Conservation (phyloP, 2,888 invertebrate species). For the Heteropelma amictum region DNA sequence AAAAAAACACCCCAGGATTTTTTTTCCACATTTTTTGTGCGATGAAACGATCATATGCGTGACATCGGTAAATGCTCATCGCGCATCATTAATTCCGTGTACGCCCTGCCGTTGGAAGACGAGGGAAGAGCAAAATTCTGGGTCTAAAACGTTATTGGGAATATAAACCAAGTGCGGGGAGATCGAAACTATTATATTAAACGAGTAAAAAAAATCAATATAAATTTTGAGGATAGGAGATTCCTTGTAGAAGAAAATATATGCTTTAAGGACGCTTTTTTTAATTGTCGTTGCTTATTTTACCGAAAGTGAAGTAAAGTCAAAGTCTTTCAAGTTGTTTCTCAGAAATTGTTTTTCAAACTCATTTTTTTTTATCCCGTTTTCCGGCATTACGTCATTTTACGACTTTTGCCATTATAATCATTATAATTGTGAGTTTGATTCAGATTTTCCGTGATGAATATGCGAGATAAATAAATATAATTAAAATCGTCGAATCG, state of each 20-base stretch:
- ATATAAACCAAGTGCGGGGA: conserved; percentile 4
- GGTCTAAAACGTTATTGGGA: not conserved
- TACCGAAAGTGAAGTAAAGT: too few species aligned
- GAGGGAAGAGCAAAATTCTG: not conserved
- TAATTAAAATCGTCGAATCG: too few species aligned
- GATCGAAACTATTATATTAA: not conserved
- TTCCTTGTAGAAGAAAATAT: too few species aligned
- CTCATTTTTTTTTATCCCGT: not conserved
- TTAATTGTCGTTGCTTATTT: too few species aligned
- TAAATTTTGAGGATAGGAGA: too few species aligned
- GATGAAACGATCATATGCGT: conserved; percentile 25
- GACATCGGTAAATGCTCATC: conserved; percentile 50
- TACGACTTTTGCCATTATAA: too few species aligned
- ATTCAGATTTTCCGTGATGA: too few species aligned
- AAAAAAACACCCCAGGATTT: conserved; percentile 15
- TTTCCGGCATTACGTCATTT: too few species aligned
- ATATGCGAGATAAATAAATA: not conserved
- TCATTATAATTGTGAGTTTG: too few species aligned
- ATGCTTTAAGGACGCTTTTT: too few species aligned
- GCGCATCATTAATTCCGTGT: conserved; percentile 46
- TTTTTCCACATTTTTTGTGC: not conserved
- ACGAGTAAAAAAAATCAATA: not conserved
- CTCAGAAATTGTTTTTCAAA: too few species aligned
- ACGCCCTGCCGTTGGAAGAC: conserved; percentile 22
- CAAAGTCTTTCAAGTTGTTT: too few species aligned